Evolutionary conservation across 2,888 invertebrate genomes (phyloP).

Genomic region (Drosophila nr. medialis): DNA sequence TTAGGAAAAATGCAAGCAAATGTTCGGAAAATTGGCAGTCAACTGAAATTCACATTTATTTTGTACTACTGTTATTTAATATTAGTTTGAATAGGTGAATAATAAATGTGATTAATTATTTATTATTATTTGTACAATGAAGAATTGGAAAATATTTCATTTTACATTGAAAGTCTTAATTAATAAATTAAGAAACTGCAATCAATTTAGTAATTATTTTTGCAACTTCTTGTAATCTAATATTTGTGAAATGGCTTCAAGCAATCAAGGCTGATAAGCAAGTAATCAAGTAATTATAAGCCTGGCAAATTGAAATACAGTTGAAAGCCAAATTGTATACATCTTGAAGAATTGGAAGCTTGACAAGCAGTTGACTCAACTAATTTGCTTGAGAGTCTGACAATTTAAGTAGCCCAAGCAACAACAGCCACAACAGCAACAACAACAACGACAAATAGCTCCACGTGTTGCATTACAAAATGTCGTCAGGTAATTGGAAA

Average conservation of each 20-base stretch:
- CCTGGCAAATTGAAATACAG: constrained; percentile 15
- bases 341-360: constrained; percentile 1
- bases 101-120: not conserved
- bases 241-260: not conserved
- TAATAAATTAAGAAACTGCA: not conserved
- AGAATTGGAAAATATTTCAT: too few relatives aligned
- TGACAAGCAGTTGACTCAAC: constrained; percentile 54
- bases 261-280: not conserved
- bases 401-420: constrained; percentile 34
- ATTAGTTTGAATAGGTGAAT: not conserved
- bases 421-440: not conserved
- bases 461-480: constrained; percentile 59
- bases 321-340: constrained; percentile 13
- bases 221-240: not conserved
- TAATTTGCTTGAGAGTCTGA: constrained; percentile 58
- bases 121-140: not conserved
- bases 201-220: not conserved
- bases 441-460: constrained; percentile 16
- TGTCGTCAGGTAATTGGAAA: constrained; percentile 54
- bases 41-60: not conserved
- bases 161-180: too few relatives aligned
- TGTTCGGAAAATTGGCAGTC: constrained; percentile 9
- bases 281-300: constrained; percentile 28
- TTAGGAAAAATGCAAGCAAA: constrained; percentile 13
- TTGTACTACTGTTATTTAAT: not conserved